These are phyloP conservation scores for Zygaena filipendulae DNA, from an alignment of 2,888 invertebrate genomes.

Conservation along the genomic window DNA sequence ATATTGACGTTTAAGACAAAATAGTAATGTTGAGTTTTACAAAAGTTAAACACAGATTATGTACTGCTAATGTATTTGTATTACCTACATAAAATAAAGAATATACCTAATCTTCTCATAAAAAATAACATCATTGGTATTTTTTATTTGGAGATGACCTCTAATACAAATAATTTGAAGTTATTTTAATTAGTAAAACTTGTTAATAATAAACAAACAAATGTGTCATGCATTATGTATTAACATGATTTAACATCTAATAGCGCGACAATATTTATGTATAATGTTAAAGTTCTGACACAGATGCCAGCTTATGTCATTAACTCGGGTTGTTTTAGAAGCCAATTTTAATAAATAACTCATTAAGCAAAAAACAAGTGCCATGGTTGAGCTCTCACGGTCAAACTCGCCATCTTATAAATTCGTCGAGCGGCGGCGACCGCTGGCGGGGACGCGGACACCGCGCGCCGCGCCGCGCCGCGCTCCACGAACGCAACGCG, in stretches of 20 bases:
- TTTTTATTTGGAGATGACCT: no score
- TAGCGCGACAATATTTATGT: conserved; percentile 35
- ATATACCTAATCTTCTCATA: no score
- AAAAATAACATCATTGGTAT: no score
- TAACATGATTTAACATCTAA: conserved; percentile 26
- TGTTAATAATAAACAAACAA: conserved; percentile 31
- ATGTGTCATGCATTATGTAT: conserved; percentile 27
- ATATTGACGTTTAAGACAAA: no score
- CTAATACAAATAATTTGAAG: no score
- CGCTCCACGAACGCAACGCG: no score
- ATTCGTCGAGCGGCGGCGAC: conserved; percentile 44
- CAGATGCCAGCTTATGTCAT: conserved; percentile 36
- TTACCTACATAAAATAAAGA: no score
- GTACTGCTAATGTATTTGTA: no score
- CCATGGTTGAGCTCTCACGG: conserved; percentile 56
- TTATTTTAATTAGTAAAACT: conserved; percentile 31
- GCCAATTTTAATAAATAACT: conserved; percentile 63
- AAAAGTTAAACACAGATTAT: no score
- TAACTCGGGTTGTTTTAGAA: conserved; percentile 48
- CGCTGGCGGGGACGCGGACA: conserved; percentile 13
- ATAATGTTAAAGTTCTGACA: conserved; percentile 38
- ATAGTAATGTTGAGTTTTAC: no score
- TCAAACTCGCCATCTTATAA: conserved; percentile 50
- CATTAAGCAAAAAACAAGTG: conserved; percentile 60
- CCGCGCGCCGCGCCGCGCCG: conserved; percentile 15